Evolutionary conservation across 1,140 invertebrate species (phyloP).

Genomic region (Drosophila ficusphila): DNA sequence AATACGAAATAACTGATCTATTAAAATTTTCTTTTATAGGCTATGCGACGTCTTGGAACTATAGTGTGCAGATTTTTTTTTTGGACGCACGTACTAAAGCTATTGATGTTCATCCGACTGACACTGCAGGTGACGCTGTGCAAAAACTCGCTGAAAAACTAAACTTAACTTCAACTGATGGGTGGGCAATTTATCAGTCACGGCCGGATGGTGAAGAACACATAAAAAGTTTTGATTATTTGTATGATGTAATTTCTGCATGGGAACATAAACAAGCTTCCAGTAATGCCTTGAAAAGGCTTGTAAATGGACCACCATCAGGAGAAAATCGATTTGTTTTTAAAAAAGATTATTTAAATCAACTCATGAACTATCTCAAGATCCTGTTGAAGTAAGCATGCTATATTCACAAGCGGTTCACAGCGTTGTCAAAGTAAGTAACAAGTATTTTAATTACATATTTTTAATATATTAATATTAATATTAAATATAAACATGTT

Average conservation of each 20-base stretch:
- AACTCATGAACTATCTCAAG: conserved; percentile 95
- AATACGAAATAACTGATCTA: too few relatives aligned
- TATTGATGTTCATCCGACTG: conserved; percentile 96
- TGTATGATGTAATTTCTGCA: conserved; percentile 96
- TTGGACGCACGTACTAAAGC: conserved; percentile 97
- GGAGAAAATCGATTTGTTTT: conserved; percentile 97
- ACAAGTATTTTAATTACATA: too few relatives aligned
- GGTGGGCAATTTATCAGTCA: conserved; percentile 97
- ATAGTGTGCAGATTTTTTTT: conserved; percentile 98
- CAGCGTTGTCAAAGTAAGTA: conserved; percentile 94
- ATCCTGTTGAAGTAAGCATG: conserved; percentile 97
- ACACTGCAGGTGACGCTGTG: conserved; percentile 95
- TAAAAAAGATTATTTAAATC: conserved; percentile 94
- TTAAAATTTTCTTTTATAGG: conserved; percentile 85
- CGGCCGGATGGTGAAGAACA: conserved; percentile 94
- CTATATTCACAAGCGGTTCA: conserved; percentile 98
- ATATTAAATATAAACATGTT: too few relatives aligned
- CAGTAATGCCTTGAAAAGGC: conserved; percentile 85
- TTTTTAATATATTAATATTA: neutral
- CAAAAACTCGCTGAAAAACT: conserved; percentile 95
- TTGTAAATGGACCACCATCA: conserved; percentile 87
- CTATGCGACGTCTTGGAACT: conserved; percentile 95
- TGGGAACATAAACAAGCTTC: conserved; percentile 93
- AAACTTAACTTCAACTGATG: conserved; percentile 91
- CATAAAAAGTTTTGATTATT: conserved; percentile 95